Percentiles rank a stretch among this genome's conserved stretches.
Conservation (phyloP, 2,113 vertebrate genomes). For the Polypterus bichir region DNA sequence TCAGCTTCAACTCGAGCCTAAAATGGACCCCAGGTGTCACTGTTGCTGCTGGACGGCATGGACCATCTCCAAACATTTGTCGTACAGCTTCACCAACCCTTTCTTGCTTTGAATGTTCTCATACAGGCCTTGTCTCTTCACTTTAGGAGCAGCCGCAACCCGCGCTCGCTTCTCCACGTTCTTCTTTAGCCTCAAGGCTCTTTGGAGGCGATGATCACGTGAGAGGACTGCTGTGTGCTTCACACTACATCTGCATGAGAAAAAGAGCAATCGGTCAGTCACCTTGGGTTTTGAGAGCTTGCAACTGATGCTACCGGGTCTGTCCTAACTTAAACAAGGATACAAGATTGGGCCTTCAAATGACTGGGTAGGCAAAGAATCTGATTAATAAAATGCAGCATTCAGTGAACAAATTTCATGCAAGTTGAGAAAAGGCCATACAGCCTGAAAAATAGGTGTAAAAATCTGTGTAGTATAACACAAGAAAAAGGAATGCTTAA, state of each 20-base stretch:
- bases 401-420: not conserved
- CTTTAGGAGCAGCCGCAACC: not conserved
- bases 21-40: too few species aligned
- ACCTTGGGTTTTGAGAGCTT: not conserved
- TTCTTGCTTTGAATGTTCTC: not conserved
- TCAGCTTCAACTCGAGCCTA: too few species aligned
- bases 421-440: too few species aligned
- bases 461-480: too few species aligned
- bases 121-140: not conserved
- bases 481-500: too few species aligned
- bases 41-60: not conserved
- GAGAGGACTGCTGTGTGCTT: conserved; percentile 21
- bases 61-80: conserved; percentile 23
- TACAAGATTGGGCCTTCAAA: too few species aligned
- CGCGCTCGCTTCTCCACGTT: conserved; percentile 20
- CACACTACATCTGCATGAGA: conserved; percentile 25
- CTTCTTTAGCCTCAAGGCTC: not conserved
- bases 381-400: not conserved
- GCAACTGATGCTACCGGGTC: not conserved
- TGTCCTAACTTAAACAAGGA: conserved; percentile 34
- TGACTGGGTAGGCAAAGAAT: not conserved
- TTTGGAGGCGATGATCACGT: not conserved
- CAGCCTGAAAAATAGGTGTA: too few species aligned
- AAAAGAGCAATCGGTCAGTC: not conserved
- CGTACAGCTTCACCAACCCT: conserved; percentile 4